Evolutionary conservation across 2,797 vertebrate species (phyloP).

Genomic region (Betta splendens): DNA sequence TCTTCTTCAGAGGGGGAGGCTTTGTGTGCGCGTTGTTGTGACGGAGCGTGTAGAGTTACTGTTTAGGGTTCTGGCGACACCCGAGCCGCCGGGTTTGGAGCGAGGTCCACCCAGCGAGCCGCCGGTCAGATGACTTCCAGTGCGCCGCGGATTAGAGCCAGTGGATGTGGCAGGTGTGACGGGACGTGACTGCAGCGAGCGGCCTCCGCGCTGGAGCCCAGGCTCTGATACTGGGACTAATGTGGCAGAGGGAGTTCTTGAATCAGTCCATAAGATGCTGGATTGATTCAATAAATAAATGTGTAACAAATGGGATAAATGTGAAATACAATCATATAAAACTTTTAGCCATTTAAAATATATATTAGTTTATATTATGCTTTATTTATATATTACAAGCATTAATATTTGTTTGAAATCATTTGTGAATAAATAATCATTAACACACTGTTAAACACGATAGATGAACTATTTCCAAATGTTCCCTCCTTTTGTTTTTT

Average conservation of each 20-base stretch:
- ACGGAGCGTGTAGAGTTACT: constrained; percentile 73
- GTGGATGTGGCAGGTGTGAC: constrained; percentile 79
- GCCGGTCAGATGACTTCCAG: constrained; percentile 83
- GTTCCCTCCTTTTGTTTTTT: constrained; percentile 1
- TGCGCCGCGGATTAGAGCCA: constrained; percentile 78
- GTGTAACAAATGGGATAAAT: too few species aligned
- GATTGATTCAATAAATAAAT: too few species aligned
- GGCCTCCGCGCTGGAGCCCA: constrained; percentile 27
- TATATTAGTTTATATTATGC: neutral
- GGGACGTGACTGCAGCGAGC: constrained; percentile 55
- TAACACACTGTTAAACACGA: neutral
- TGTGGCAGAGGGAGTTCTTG: neutral
- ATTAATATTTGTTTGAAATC: neutral
- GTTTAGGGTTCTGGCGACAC: constrained; percentile 76
- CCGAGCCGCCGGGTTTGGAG: constrained; percentile 78
- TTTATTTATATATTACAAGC: neutral
- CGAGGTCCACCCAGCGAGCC: constrained; percentile 69
- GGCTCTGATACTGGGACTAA: neutral
- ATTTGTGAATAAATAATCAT: neutral
- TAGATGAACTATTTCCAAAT: neutral
- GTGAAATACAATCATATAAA: neutral
- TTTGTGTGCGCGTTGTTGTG: constrained; percentile 62
- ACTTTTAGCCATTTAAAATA: neutral
- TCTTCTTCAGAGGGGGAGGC: constrained; percentile 22
- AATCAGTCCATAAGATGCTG: too few species aligned